These are phyloP conservation scores for Gouania willdenowi DNA, from an alignment of 2,797 vertebrate species.

Conservation along the genomic window DNA sequence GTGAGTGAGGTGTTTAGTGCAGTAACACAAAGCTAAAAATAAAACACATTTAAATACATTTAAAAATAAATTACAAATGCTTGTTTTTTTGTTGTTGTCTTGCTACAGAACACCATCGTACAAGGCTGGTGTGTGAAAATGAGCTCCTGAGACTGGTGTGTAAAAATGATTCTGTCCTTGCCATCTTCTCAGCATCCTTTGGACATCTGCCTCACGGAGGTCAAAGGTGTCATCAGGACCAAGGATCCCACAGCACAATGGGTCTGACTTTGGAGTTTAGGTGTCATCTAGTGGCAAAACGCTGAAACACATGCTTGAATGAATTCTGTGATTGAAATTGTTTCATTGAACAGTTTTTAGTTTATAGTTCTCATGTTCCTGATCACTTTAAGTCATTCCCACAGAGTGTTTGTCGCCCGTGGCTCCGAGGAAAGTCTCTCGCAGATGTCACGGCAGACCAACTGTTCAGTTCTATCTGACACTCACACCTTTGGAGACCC, in stretches of 20 bases:
- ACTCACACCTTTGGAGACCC: slow-evolving; percentile 83
- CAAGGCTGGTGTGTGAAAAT: slow-evolving; percentile 83
- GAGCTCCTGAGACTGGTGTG: slow-evolving; percentile 81
- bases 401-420: slow-evolving; percentile 83
- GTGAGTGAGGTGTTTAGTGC: too few species aligned
- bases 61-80: too few species aligned
- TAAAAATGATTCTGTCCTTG: slow-evolving; percentile 81
- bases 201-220: slow-evolving; percentile 80
- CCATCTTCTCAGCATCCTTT: slow-evolving; percentile 86
- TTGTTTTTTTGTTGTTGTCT: too few species aligned
- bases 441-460: slow-evolving; percentile 79
- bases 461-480: slow-evolving; percentile 81
- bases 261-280: slow-evolving; percentile 62
- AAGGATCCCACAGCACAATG: slow-evolving; percentile 66
- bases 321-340: too few species aligned
- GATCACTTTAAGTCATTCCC: background rate
- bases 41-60: too few species aligned
- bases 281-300: slow-evolving; percentile 23
- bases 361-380: too few species aligned
- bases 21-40: too few species aligned
- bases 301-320: slow-evolving; percentile 12
- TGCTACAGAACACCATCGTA: slow-evolving; percentile 84
- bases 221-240: slow-evolving; percentile 74
- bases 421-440: slow-evolving; percentile 81
- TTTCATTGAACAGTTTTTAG: too few species aligned